phyloP scores from a whole-genome alignment of 2,113 vertebrate genomes.

The Carollia perspicillata region DNA sequence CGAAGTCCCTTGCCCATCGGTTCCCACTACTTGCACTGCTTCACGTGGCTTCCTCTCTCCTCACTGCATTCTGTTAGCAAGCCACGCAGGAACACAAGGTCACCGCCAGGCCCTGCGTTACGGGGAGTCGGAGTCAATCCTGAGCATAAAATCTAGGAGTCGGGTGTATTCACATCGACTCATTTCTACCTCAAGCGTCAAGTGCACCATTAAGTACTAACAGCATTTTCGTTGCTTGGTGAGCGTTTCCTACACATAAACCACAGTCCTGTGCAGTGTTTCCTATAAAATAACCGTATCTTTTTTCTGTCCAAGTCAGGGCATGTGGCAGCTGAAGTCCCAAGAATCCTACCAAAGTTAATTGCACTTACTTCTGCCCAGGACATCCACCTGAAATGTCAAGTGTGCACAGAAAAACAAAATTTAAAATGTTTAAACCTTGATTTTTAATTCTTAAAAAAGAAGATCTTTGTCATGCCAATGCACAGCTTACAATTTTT shows the following conservation, averaged over 20 bases:
- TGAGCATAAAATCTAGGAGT: not conserved
- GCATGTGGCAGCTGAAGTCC: not conserved
- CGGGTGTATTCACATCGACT: not conserved
- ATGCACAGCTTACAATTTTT: not conserved
- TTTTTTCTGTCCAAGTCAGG: constrained; percentile 20
- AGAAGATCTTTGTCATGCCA: not conserved
- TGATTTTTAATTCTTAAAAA: not conserved
- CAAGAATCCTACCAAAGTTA: not conserved
- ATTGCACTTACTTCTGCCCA: not conserved
- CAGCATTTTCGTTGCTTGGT: constrained; percentile 42
- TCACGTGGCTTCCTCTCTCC: not conserved
- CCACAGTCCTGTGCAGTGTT: constrained; percentile 63
- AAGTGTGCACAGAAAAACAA: not conserved
- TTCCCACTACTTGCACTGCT: not conserved
- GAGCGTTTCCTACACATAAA: constrained; percentile 65
- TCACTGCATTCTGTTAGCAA: not conserved
- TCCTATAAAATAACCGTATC: constrained; percentile 61
- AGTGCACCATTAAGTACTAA: constrained; percentile 28
- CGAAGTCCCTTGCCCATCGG: constrained; percentile 41
- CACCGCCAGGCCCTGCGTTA: not conserved
- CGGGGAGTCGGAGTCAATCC: not conserved
- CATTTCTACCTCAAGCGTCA: constrained; percentile 22
- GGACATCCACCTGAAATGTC: not conserved
- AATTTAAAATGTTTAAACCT: not conserved
- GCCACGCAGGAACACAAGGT: not conserved